These are phyloP conservation scores for Toxostoma redivivum DNA, from an alignment of 2,113 vertebrate species.

Conservation along the genomic window DNA sequence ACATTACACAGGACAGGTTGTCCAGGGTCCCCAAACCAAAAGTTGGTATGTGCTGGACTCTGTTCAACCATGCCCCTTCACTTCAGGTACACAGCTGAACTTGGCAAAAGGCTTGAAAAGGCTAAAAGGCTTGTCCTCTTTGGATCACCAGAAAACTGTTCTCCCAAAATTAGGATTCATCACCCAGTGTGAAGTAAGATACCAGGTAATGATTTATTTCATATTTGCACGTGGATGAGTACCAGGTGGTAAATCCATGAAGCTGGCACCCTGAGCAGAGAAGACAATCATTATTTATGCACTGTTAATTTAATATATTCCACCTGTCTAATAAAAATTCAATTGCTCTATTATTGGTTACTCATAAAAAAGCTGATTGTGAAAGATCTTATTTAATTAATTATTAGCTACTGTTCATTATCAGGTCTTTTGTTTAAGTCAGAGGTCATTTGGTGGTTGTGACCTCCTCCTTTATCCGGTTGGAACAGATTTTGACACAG, in stretches of 20 bases:
- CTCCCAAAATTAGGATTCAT: background rate
- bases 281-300: background rate
- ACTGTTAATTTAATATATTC: background rate
- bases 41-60: accelerated
- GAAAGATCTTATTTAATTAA: background rate
- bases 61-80: accelerated
- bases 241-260: background rate
- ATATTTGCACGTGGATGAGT: background rate
- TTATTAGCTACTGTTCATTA: background rate
- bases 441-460: background rate
- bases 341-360: background rate
- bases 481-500: background rate
- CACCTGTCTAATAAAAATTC: background rate
- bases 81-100: background rate
- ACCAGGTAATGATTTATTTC: background rate
- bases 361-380: background rate
- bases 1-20: no score
- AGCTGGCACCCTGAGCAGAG: background rate
- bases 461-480: background rate
- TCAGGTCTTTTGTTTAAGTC: accelerated
- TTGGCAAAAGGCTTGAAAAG: no score
- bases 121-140: background rate
- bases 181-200: background rate
- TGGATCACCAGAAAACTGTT: background rate
- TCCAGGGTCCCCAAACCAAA: background rate